phyloP scores from a whole-genome alignment of 2,797 vertebrate genomes.

The Acipenser transmontanus region DNA sequence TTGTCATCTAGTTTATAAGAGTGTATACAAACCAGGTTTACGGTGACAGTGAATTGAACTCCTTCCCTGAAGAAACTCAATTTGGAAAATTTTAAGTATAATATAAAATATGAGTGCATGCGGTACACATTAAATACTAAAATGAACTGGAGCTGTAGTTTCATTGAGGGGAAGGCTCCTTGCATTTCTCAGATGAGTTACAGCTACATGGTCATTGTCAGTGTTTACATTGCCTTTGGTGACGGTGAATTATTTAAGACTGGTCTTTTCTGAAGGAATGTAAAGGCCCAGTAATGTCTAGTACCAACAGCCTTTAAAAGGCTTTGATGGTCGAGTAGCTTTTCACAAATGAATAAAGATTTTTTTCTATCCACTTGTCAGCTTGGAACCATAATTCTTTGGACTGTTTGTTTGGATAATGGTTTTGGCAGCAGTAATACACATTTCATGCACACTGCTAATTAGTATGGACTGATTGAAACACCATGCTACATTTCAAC shows the following conservation, averaged over 20 bases:
- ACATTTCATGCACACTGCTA: slow-evolving; percentile 47
- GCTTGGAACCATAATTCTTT: slow-evolving; percentile 35
- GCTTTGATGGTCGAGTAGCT: slow-evolving; percentile 11
- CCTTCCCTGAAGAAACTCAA: no score
- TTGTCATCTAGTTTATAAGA: no score
- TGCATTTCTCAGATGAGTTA: no score
- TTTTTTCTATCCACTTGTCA: slow-evolving; percentile 17
- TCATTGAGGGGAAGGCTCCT: no score
- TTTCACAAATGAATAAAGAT: slow-evolving; percentile 4
- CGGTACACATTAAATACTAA: no score
- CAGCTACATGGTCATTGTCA: no score
- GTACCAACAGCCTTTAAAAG: background rate
- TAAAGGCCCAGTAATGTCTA: background rate
- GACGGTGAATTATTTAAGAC: background rate
- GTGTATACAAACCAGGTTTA: no score
- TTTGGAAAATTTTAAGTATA: no score
- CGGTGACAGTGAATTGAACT: no score
- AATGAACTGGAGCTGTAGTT: no score
- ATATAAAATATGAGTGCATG: no score
- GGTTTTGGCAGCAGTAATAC: slow-evolving; percentile 39
- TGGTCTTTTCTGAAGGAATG: background rate
- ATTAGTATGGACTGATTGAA: slow-evolving; percentile 60
- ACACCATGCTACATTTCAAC: slow-evolving; percentile 29
- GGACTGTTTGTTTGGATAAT: slow-evolving; percentile 56
- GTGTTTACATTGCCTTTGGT: background rate